These are phyloP conservation scores for Leptonema lineaticorne DNA, from an alignment of 1,140 invertebrate species.

Conservation along the genomic window DNA sequence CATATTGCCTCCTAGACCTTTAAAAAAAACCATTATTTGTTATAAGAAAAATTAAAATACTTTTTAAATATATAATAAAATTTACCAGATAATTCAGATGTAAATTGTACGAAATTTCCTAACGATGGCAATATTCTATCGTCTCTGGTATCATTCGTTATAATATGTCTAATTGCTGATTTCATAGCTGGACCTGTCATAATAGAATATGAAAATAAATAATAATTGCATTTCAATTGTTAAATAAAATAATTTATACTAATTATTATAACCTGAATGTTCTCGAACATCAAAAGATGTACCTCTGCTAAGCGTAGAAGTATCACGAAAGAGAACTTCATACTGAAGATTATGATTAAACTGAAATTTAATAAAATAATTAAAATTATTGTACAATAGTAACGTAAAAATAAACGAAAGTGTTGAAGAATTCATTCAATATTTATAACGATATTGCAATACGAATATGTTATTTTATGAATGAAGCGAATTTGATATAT, in stretches of 20 bases:
- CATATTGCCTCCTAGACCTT: slow-evolving; percentile 81
- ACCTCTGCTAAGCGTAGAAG: slow-evolving; percentile 63
- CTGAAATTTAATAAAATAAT: slow-evolving; percentile 47
- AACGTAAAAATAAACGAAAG: neutral
- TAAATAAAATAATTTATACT: neutral
- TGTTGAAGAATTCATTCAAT: too few species aligned
- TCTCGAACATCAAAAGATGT: slow-evolving; percentile 79
- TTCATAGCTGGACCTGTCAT: slow-evolving; percentile 76
- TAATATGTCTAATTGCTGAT: slow-evolving; percentile 77
- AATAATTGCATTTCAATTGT: neutral
- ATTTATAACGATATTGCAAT: too few species aligned
- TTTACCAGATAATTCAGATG: slow-evolving; percentile 70
- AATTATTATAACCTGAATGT: slow-evolving; percentile 58
- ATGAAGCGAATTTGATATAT: neutral
- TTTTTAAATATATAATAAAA: too few species aligned
- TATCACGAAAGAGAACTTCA: slow-evolving; percentile 77
- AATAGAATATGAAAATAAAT: neutral
- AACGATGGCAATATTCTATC: slow-evolving; percentile 72
- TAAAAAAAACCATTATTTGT: neutral
- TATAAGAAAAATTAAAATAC: neutral
- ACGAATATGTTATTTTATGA: too few species aligned
- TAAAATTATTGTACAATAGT: neutral
- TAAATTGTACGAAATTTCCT: slow-evolving; percentile 69
- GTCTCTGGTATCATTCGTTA: slow-evolving; percentile 77
- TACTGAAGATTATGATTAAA: slow-evolving; percentile 79